Conservation (phyloP, 2,113 vertebrate genomes). For the Hepsetus odoe region DNA sequence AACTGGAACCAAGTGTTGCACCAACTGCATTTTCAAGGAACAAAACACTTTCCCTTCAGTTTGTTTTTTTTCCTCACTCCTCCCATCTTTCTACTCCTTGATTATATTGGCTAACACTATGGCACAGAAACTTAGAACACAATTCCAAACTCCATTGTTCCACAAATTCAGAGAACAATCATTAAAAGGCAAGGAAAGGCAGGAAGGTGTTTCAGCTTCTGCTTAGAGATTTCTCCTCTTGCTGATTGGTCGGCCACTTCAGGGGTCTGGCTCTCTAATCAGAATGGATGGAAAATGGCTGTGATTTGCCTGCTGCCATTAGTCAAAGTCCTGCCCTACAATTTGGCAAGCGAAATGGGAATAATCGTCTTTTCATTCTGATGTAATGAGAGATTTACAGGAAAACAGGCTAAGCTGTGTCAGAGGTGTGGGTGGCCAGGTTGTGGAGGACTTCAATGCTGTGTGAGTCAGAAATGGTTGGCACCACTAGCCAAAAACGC, state of each 20-base stretch:
- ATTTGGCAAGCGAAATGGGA: constrained; percentile 51
- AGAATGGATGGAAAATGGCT: constrained; percentile 47
- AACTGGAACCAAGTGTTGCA: not conserved
- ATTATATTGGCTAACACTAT: not conserved
- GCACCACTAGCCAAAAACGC: not conserved
- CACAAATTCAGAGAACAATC: not conserved
- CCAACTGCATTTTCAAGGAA: not conserved
- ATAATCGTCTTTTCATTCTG: constrained; percentile 49
- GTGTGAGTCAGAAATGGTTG: constrained; percentile 8
- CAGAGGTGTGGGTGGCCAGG: constrained; percentile 17
- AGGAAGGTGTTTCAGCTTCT: constrained; percentile 1
- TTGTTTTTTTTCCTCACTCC: not conserved
- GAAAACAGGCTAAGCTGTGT: not conserved
- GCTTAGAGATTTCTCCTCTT: not conserved
- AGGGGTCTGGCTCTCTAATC: constrained; percentile 32
- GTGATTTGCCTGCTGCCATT: constrained; percentile 28
- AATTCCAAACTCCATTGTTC: not conserved
- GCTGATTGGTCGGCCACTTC: not conserved
- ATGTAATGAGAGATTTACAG: constrained; percentile 45
- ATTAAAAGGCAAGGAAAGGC: not conserved
- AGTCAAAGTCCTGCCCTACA: constrained; percentile 42
- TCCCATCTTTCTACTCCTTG: not conserved
- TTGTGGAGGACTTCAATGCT: constrained; percentile 11
- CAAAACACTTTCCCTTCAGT: not conserved
- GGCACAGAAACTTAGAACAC: not conserved